A percentile compares a stretch with the other conserved stretches of the same genome.
Conservation (phyloP, 2,113 vertebrate species). For the Nicator chloris region DNA sequence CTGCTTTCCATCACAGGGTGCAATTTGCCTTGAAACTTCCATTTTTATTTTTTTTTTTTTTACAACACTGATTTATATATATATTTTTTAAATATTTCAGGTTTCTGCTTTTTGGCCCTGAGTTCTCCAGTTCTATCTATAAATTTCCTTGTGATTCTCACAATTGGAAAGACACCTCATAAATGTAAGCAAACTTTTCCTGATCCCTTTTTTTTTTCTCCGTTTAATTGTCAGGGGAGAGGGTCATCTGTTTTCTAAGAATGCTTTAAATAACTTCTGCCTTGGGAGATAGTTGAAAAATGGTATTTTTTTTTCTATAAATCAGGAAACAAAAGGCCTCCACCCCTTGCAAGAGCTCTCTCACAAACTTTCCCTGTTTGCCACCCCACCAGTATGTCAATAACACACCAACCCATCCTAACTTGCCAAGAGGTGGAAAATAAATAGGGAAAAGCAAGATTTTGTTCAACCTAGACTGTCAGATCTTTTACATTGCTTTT, state of each 20-base stretch:
- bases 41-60: neutral
- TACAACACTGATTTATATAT: neutral
- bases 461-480: neutral
- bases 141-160: neutral
- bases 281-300: neutral
- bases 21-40: neutral
- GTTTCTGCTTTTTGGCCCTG: neutral
- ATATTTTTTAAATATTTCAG: neutral
- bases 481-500: neutral
- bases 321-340: constrained; percentile 24
- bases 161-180: neutral
- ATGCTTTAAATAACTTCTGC: constrained; percentile 21
- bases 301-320: neutral
- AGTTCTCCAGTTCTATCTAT: neutral
- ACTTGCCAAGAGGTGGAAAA: neutral
- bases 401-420: neutral
- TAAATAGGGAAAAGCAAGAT: neutral
- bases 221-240: neutral
- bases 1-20: neutral
- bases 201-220: neutral
- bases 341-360: neutral
- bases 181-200: constrained; percentile 35
- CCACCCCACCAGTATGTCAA: neutral
- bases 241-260: constrained; percentile 39
- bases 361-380: constrained; percentile 32